Evolutionary conservation across 1,140 invertebrate species (phyloP), one percentile per base, ranked within the genome.

Genomic region (Ips nitidus): DNA sequence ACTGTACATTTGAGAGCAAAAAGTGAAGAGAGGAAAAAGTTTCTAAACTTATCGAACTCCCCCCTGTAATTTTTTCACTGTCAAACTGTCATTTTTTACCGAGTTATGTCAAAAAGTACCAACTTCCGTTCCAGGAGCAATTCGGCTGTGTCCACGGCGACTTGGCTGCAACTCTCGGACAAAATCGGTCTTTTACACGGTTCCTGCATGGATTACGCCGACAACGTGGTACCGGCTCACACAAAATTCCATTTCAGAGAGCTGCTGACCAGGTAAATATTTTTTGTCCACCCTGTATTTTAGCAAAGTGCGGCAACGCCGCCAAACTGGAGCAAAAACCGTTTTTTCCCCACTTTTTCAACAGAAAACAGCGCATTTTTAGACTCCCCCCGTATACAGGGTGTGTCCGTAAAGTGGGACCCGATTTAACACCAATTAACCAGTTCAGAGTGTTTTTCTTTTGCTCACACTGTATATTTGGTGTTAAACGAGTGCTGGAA

Each of bases 161-260:
- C 85, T 71, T 93, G 91, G 85, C 83, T 94, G n/a, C 92, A 94
- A 76, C 82, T 94, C 1, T 93, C 91, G 1, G 92, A 95, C 76
- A 93, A 93, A 77, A 86, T 94, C 5, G 90, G 90, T 50, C 81
- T 91, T 52, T 83, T 95, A 50, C 90, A 93, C 74, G 86, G 88
- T 1, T 89, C 91, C 67, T 95, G 93, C 79, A 83, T 87, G 47
- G 87, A 86, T 50, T 90, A 91, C 63, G 85, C 84, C 1, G 83
- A 84, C 67, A 90, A 91, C 69, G 86, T 90, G 2, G 90, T 94
- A 71, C 89, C 93, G 36, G 91, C 94, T 22, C 93, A 94, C 77
- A 88, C 91, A 40, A 90, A 94, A 66, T 95, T 97, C 79, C 93
- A 94, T 74, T 90, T 95, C 75, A 89, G 93, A 5, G 94, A 97